phyloP scores from a whole-genome alignment of 2,113 vertebrate species.

The Prunella himalayana region DNA sequence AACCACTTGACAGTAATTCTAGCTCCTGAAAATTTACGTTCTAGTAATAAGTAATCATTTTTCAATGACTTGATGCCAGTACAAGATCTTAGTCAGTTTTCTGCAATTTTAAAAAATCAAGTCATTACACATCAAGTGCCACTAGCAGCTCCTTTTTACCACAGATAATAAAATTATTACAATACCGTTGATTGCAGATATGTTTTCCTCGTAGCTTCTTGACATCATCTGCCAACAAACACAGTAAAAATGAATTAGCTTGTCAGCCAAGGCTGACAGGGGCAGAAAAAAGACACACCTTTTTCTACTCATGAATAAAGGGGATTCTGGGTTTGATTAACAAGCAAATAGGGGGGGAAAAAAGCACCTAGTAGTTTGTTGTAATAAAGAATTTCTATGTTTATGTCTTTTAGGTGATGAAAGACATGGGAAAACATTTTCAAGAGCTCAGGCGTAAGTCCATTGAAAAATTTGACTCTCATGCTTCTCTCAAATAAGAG shows the following conservation, averaged over 20 bases:
- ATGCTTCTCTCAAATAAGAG: not conserved
- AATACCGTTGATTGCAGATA: constrained; percentile 81
- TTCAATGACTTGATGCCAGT: not conserved
- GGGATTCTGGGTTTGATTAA: not conserved
- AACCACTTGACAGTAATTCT: not conserved
- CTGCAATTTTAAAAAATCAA: not conserved
- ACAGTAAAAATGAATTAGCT: constrained; percentile 49
- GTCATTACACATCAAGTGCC: not conserved
- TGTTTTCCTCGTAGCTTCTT: constrained; percentile 78
- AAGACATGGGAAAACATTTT: not conserved
- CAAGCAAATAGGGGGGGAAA: not conserved
- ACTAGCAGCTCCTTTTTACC: not conserved
- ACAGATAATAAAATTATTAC: not conserved
- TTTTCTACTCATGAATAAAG: not conserved
- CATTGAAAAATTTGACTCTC: not conserved
- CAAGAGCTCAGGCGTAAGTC: not conserved
- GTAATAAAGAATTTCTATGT: not conserved
- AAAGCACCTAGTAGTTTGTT: not conserved
- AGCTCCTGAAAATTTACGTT: not conserved
- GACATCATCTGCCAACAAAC: constrained; percentile 80
- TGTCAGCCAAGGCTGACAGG: not conserved
- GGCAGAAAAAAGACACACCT: not conserved
- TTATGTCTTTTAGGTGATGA: not conserved
- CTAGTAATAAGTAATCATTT: not conserved
- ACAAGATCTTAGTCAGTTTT: not conserved